Base-by-base conservation (phyloP, 2,888 invertebrate genomes). In the Lepidonotus clava region DNA sequence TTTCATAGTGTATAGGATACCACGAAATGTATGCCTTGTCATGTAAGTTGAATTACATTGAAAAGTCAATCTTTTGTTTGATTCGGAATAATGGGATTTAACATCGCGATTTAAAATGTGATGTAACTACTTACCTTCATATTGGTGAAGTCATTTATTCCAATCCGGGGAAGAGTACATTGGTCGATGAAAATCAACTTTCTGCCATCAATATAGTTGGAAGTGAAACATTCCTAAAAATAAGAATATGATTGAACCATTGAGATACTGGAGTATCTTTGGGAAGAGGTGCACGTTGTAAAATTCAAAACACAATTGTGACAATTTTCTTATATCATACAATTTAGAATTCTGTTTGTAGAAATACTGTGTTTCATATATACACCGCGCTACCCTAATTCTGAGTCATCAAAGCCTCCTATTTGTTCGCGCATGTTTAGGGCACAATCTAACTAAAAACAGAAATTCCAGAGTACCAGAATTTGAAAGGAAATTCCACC, bases 121-220 rank as follows among this genome's bases (percentile, higher is more conserved):
- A n/a, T n/a, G 24, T 11, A 67, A 21, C 11, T n/a, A 83, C 84
- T 36, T 84, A 84, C 84, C 84, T 84, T 84, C 1, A 56, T 28
- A 53, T 84, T 32, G 53, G 28, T 36, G 21, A 53, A 84, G 14
- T 84, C 84, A 14, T 28, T 51, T 8, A 84, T 53, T 32, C 84
- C 84, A 34, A 84, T 84, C 51, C 28, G 28, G 28, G 84, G 51
- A 24, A 84, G 36, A 34, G 53, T 21, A 18, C 56, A 84, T 32
- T 36, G 36, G 38, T 84, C 56, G 14, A 84, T 36, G 36, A 84
- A 53, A 53, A 84, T 84, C 34, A 84, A 36, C 34, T 84, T 84
- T 32, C 56, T 28, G 34, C 84, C 84, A 34, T 24, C n/a, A 40
- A 84, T 56, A 21, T 46, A 84, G 56, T 84, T 84, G 21, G 24